phyloP scores from a whole-genome alignment of 1,140 invertebrate species.

The Dermatophagoides farinae region DNA sequence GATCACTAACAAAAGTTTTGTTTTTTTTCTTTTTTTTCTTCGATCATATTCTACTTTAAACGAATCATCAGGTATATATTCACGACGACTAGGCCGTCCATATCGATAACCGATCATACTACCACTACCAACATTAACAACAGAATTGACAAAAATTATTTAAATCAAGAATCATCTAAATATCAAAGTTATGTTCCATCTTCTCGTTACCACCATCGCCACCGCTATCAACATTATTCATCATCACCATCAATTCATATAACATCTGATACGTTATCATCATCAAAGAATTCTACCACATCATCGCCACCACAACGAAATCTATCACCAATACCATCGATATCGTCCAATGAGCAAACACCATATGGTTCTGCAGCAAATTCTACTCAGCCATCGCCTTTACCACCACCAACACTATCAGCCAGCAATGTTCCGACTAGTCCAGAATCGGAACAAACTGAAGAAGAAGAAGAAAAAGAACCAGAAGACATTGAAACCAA shows the following conservation, averaged over 20 bases:
- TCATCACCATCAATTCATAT: neutral
- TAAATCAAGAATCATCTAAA: neutral
- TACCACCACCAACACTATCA: neutral
- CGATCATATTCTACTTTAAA: too few species aligned
- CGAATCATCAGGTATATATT: too few species aligned
- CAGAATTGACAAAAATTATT: neutral
- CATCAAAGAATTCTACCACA: neutral
- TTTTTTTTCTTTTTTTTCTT: too few species aligned
- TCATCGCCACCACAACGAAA: neutral
- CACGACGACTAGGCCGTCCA: too few species aligned
- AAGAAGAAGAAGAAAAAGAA: constrained; percentile 20
- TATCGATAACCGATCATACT: neutral
- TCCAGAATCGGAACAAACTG: constrained; percentile 18
- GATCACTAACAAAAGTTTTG: too few species aligned
- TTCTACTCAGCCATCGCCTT: neutral
- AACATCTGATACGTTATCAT: neutral
- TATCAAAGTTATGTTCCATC: neutral
- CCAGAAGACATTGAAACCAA: constrained; percentile 13
- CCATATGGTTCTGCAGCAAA: neutral
- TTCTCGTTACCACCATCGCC: neutral
- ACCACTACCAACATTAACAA: neutral
- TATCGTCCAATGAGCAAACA: neutral
- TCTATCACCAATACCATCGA: neutral
- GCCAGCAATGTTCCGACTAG: constrained; percentile 8
- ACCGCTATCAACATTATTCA: neutral